Evolutionary conservation across 1,140 invertebrate genomes (phyloP).

Genomic region (Neotoxoptera formosana): DNA sequence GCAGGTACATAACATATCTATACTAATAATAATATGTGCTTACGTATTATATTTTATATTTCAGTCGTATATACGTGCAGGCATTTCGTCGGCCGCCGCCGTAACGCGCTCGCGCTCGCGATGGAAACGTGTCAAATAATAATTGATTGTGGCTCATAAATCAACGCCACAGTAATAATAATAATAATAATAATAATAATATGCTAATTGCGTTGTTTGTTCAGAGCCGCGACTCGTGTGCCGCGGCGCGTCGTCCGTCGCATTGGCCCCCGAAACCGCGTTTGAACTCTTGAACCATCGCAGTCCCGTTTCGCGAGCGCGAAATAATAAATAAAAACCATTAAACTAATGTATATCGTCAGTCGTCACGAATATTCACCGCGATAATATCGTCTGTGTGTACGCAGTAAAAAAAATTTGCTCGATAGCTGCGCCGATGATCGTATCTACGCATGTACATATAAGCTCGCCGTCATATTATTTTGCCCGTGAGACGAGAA

Average conservation of each 20-base stretch:
- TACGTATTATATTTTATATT: not conserved
- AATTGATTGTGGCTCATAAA: slow-evolving; percentile 53
- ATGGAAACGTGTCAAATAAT: slow-evolving; percentile 53
- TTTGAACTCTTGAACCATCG: not conserved
- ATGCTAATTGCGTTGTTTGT: slow-evolving; percentile 53
- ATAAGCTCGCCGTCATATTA: not conserved
- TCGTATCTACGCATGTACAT: no score
- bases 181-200: slow-evolving; percentile 19
- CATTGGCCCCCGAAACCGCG: not conserved
- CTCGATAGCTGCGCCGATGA: not conserved
- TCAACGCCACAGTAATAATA: slow-evolving; percentile 26
- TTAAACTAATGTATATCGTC: not conserved
- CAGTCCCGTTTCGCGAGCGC: not conserved
- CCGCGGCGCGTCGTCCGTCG: not conserved
- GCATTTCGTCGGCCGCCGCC: slow-evolving; percentile 17
- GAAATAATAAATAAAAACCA: not conserved
- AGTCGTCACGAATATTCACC: not conserved
- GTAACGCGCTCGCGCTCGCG: not conserved
- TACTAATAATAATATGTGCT: no score
- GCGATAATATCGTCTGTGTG: not conserved
- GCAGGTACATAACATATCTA: no score
- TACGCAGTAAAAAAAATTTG: not conserved
- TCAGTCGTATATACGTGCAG: not conserved
- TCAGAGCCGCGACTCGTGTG: slow-evolving; percentile 12
- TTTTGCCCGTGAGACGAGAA: no score